Base-by-base conservation (phyloP, 2,797 vertebrate genomes). In the Lophotriccus pileatus region DNA sequence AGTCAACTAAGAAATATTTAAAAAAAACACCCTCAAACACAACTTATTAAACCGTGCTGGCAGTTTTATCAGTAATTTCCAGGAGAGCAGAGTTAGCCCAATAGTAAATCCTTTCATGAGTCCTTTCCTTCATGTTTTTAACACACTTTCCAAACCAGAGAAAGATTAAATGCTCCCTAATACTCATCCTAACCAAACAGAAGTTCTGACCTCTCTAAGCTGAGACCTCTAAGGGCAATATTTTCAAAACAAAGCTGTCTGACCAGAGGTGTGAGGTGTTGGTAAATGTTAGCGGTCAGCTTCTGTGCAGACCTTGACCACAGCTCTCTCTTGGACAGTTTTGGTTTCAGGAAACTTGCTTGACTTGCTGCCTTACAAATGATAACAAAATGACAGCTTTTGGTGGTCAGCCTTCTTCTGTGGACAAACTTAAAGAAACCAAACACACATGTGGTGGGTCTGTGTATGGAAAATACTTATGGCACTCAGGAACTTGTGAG, bases 201-300 rank as follows among this genome's bases (percentile, higher is more conserved):
- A 80, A 93, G 46, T 78, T 95, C 60, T 83, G 81, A 80, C 64
- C 68, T 94, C 75, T 88, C 85, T 83, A 83, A 95, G 81, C 84
- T 88, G 46, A 76, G 90, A 88, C 94, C 81, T 85, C 64, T 63
- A 72, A 94, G 87, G 86, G 88, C 68, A 94, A 72, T 93, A 94
- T 96, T 91, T 96, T 93, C 62, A 37, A 94, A 95, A 94, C 86
- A 96, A 80, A 96, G 85, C 87, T 69, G 50, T 84, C 89, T 81
- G 83, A 79, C 59, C 92, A 92, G 91, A 89, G 76, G 34, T 92
- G 74, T 69, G 84, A 46, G 84, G 81, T 77, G 67, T 93, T 90
- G 90, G 84, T 94, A 89, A 93, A 91, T 1, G 1, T 93, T 67
- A 75, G 94, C n/a, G 72, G 92, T 91, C 83, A 83, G 70, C 36